Evolutionary conservation across 92 coral and sea anemone genomes (phyloP).

Genomic region (Phenganax stokvisi): DNA sequence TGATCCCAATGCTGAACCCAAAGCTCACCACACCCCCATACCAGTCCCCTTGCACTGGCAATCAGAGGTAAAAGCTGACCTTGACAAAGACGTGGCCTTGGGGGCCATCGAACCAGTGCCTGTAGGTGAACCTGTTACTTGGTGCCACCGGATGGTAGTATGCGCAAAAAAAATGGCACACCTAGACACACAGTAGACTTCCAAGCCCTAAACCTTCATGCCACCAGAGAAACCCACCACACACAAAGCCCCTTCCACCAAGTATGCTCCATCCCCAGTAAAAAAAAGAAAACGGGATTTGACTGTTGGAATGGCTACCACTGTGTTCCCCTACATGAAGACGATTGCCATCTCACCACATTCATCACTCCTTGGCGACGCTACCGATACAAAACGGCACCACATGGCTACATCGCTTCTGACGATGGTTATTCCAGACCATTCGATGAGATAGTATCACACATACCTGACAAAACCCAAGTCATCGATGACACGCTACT

Average conservation of each 20-base stretch:
- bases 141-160: slow-evolving; percentile 57
- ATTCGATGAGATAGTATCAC: slow-evolving; percentile 52
- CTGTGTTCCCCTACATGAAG: slow-evolving; percentile 51
- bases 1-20: slow-evolving; percentile 51
- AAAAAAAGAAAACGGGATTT: slow-evolving; percentile 39
- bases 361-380: slow-evolving; percentile 65
- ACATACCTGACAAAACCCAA: slow-evolving; percentile 42
- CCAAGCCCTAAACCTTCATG: slow-evolving; percentile 53
- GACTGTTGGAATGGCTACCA: slow-evolving; percentile 54
- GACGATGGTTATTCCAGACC: slow-evolving; percentile 54
- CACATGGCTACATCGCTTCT: slow-evolving; percentile 56
- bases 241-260: slow-evolving; percentile 57
- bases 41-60: slow-evolving; percentile 71
- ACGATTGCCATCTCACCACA: slow-evolving; percentile 55
- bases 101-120: slow-evolving; percentile 53
- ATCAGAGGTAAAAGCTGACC: slow-evolving; percentile 49
- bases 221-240: too few relatives aligned
- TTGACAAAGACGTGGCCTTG: slow-evolving; percentile 50
- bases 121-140: slow-evolving; percentile 46
- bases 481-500: slow-evolving; percentile 42
- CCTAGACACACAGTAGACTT: slow-evolving; percentile 57
- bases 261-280: slow-evolving; percentile 46
- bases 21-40: slow-evolving; percentile 63
- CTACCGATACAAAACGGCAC: slow-evolving; percentile 62
- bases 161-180: slow-evolving; percentile 50